Base-by-base conservation (phyloP, 2,797 vertebrate species). In the Eptatretus atami region DNA sequence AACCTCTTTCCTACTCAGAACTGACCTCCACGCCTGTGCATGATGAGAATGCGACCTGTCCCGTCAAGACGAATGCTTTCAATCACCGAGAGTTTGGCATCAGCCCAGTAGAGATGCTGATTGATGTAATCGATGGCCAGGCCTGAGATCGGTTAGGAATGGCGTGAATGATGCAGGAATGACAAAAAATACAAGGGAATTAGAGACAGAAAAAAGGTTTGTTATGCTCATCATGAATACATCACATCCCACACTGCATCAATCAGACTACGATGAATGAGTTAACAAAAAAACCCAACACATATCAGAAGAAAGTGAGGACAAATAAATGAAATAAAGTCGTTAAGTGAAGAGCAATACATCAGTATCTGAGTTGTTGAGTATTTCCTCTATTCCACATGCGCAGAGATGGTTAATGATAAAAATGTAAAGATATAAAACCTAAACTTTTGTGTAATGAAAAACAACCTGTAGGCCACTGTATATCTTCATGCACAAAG, bases 61-160 rank as follows among this genome's bases (percentile, higher is more conserved):
- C 86, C 87, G 0, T 92, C 85, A 67, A 96, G 78, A 64, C 78
- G 80, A 72, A 96, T 84, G 60, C 86, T 93, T 75, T 85, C 82
- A 6, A 94, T 93, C 69, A 84, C 71, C 0, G 86, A 93, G 19
- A 93, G 82, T 65, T 96, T 94, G 66, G 86, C 83, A 0, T 96
- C 87, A 0, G 88, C 85, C 88, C 88, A 96, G 73, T 85, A 96
- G 6, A 96, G 76, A 24, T 87, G 81, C 69, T 92, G 82, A 0
- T 90, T 94, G 73, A 86, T 84, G 70, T 86, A 94, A 70, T 94
- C 88, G 71, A 93, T 86, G 0, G 87, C 86, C 69, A 96, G 77
- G 65, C 88, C 88, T 95, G 66, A 70, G 31, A 44, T 44, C 4
- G 3, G 31, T 44, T 44, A 44, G 31, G 31, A 44, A 44, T 44